Evolutionary conservation across 2,888 invertebrate species (phyloP).

Genomic region (Drosophila siamana): DNA sequence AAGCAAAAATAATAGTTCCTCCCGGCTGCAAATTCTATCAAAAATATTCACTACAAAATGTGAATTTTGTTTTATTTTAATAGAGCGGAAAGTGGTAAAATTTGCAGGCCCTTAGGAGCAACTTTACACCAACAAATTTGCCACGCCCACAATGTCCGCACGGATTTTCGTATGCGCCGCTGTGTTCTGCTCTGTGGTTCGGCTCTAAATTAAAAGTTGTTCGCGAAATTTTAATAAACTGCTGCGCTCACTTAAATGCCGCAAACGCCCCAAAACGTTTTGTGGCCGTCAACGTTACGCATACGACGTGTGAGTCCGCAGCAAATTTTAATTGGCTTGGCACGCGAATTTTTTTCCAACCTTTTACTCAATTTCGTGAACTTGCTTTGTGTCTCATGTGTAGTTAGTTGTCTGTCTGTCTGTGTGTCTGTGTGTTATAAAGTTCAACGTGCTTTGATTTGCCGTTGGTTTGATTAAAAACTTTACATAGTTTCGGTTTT

Average conservation of each 20-base stretch:
- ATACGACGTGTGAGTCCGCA: conserved; percentile 64
- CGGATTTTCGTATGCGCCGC: not conserved
- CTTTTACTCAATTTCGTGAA: conserved; percentile 24
- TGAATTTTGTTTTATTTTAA: conserved; percentile 28
- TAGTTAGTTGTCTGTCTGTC: conserved; percentile 14
- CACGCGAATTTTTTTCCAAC: conserved; percentile 14
- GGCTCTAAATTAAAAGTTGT: conserved; percentile 56
- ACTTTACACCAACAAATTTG: conserved; percentile 11
- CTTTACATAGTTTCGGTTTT: conserved; percentile 66
- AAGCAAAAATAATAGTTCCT: conserved; percentile 56
- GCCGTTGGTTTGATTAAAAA: conserved; percentile 70
- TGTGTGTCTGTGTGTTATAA: conserved; percentile 13
- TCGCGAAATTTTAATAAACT: conserved; percentile 63
- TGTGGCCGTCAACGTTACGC: conserved; percentile 60
- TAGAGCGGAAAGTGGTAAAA: conserved; percentile 28
- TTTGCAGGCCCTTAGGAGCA: conserved; percentile 20
- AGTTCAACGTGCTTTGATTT: conserved; percentile 66
- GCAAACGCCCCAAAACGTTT: conserved; percentile 51
- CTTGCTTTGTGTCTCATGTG: conserved; percentile 8
- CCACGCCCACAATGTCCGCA: conserved; percentile 30
- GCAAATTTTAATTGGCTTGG: conserved; percentile 75
- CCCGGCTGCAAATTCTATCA: conserved; percentile 21
- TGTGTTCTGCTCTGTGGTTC: conserved; percentile 22
- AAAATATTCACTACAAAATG: conserved; percentile 17
- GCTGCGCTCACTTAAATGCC: conserved; percentile 44